Evolutionary conservation across 2,797 vertebrate species (phyloP).

Genomic region (Clarias platycephalus): DNA sequence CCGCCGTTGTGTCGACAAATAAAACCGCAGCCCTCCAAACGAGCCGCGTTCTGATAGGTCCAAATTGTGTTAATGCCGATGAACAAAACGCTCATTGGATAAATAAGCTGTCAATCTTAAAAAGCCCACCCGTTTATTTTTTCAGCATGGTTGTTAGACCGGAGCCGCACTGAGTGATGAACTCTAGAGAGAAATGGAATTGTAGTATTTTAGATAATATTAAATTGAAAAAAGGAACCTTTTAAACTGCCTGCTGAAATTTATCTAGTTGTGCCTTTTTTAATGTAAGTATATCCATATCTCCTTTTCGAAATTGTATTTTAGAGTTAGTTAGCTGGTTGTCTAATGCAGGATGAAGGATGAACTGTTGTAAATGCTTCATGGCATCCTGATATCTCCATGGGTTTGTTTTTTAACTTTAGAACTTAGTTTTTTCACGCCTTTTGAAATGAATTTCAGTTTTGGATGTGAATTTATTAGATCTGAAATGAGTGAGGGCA

Average conservation of each 20-base stretch:
- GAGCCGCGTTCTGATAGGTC: constrained; percentile 62
- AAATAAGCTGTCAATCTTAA: constrained; percentile 50
- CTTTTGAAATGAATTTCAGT: not conserved
- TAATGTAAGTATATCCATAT: not conserved
- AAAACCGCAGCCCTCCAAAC: constrained; percentile 38
- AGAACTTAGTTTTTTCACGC: not conserved
- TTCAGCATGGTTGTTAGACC: not conserved
- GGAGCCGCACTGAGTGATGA: too few relatives aligned
- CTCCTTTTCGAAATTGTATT: too few relatives aligned
- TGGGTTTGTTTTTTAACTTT: not conserved
- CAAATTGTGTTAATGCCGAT: not conserved
- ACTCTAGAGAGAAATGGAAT: not conserved
- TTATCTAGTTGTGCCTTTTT: not conserved
- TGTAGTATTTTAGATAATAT: not conserved
- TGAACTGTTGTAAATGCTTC: not conserved
- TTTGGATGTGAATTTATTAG: not conserved
- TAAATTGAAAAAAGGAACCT: not conserved
- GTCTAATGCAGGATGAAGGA: not conserved
- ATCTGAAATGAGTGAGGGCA: not conserved
- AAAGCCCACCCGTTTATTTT: not conserved
- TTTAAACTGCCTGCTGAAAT: not conserved
- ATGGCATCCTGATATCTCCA: not conserved
- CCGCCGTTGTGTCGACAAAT: constrained; percentile 28
- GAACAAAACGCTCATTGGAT: constrained; percentile 52
- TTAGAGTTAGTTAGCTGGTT: not conserved